Conservation (phyloP, 2,888 invertebrate species). For the Athalia rosae region DNA sequence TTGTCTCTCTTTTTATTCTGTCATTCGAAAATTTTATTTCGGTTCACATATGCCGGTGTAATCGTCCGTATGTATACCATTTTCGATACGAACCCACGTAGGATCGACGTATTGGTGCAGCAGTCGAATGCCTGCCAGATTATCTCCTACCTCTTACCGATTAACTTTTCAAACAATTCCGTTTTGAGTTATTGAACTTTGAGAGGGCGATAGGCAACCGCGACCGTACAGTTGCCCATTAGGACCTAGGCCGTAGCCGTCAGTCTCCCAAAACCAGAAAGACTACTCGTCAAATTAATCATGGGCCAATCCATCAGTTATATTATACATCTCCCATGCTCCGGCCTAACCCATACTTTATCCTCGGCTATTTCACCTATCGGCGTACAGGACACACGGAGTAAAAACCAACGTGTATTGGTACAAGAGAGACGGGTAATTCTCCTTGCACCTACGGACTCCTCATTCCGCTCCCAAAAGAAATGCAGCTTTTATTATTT, state of each 20-base stretch:
- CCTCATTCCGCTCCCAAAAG: neutral
- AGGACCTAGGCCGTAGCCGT: conserved; percentile 59
- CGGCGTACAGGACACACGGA: neutral
- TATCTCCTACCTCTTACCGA: conserved; percentile 52
- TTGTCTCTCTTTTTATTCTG: too few relatives aligned
- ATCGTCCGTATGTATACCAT: too few relatives aligned
- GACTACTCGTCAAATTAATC: conserved; percentile 74
- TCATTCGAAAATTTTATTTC: too few relatives aligned
- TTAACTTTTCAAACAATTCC: conserved; percentile 65
- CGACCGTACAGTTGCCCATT: conserved; percentile 60
- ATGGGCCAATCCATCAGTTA: conserved; percentile 74
- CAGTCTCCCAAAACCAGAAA: conserved; percentile 72
- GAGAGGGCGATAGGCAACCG: conserved; percentile 45
- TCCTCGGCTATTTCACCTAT: neutral
- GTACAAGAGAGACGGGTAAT: neutral
- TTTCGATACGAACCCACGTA: too few relatives aligned
- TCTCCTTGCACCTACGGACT: neutral
- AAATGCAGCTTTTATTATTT: neutral
- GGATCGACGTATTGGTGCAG: too few relatives aligned
- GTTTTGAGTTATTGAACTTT: conserved; percentile 42
- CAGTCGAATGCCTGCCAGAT: too few relatives aligned
- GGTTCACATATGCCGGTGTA: too few relatives aligned
- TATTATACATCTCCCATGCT: conserved; percentile 20
- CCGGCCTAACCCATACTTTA: conserved; percentile 27
- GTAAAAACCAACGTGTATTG: neutral